A percentile compares a stretch with the other conserved stretches of the same genome.
phyloP scores from a whole-genome alignment of 2,797 vertebrate species.

The Pangasius macronema region DNA sequence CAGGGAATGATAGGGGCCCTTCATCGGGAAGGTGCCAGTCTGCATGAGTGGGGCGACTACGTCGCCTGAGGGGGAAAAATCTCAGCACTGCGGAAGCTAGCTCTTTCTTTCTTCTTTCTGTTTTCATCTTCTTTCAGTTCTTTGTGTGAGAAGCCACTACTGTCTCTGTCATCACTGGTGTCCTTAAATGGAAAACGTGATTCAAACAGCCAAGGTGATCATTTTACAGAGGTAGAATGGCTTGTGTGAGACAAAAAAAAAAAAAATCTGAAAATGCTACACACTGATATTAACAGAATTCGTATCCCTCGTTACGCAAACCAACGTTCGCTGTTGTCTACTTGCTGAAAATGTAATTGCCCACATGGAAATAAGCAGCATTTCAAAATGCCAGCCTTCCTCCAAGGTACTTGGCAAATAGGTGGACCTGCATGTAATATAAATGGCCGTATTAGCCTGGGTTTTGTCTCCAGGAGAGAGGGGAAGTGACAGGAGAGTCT shows the following conservation, averaged over 20 bases:
- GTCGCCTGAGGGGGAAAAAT: slow-evolving; percentile 25
- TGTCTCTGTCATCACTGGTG: background rate
- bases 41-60: slow-evolving; percentile 30
- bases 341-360: slow-evolving; percentile 3
- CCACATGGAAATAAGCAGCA: slow-evolving; percentile 17
- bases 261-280: background rate
- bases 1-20: slow-evolving; percentile 27
- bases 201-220: background rate
- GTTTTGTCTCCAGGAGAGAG: slow-evolving; percentile 25
- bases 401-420: background rate
- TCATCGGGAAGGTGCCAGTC: slow-evolving; percentile 33
- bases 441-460: slow-evolving; percentile 38
- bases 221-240: background rate
- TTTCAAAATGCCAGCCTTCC: slow-evolving; percentile 29
- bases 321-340: background rate
- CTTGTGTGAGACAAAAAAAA: background rate
- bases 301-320: background rate
- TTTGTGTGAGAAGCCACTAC: slow-evolving; percentile 2
- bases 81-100: slow-evolving; percentile 8
- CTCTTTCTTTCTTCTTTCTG: background rate
- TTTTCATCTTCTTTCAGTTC: slow-evolving; percentile 4
- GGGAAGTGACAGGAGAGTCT: slow-evolving; percentile 35
- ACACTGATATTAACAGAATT: background rate
- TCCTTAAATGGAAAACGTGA: background rate
- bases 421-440: slow-evolving; percentile 6